These are phyloP conservation scores for Pomacea canaliculata DNA, from an alignment of 2,888 invertebrate species.

Conservation along the genomic window DNA sequence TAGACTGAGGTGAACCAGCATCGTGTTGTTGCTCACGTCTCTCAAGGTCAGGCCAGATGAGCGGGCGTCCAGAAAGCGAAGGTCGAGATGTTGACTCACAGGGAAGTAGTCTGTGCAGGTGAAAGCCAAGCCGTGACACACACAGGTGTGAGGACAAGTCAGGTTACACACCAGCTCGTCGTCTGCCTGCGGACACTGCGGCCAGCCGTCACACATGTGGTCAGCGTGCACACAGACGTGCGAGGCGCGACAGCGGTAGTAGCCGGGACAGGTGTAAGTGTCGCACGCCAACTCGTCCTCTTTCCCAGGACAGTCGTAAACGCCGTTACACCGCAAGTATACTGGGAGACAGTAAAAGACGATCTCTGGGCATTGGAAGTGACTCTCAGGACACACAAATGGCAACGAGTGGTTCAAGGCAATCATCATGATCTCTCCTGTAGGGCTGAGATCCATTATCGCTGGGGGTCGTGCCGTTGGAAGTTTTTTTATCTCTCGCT, in stretches of 20 bases:
- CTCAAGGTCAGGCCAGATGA: background rate
- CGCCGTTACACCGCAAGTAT: conserved; percentile 30
- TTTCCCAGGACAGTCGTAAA: conserved; percentile 23
- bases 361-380: conserved; percentile 13
- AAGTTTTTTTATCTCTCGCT: background rate
- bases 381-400: conserved; percentile 20
- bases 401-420: background rate
- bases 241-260: conserved; percentile 22
- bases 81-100: background rate
- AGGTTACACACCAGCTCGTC: conserved; percentile 35
- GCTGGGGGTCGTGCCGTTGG: conserved; percentile 3
- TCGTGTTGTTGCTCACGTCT: background rate
- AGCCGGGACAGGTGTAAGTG: conserved; percentile 20
- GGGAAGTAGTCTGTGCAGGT: conserved; percentile 9
- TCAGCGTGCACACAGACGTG: conserved; percentile 29
- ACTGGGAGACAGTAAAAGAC: conserved; percentile 29
- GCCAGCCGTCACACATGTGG: conserved; percentile 38
- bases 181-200: conserved; percentile 37
- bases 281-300: conserved; percentile 27
- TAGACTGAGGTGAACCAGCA: conserved; percentile 21
- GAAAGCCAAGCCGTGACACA: conserved; percentile 25
- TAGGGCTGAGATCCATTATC: conserved; percentile 9
- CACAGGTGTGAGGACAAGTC: conserved; percentile 27
- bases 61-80: conserved; percentile 7
- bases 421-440: conserved; percentile 1